These are phyloP conservation scores for Hippopotamyrus pictus DNA, from an alignment of 2,797 vertebrate species.

Conservation along the genomic window DNA sequence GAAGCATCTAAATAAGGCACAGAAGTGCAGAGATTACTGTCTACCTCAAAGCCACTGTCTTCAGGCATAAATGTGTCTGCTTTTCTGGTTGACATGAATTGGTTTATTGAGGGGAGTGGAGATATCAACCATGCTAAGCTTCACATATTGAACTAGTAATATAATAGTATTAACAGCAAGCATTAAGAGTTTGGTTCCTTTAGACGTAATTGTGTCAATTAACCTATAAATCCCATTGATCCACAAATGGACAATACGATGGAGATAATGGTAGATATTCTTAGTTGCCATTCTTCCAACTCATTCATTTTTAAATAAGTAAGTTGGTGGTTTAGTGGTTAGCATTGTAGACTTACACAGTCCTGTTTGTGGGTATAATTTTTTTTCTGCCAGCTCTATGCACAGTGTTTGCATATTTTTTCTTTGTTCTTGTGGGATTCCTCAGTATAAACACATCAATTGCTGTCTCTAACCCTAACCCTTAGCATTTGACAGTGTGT, in stretches of 20 bases:
- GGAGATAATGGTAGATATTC: neutral
- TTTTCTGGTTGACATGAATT: neutral
- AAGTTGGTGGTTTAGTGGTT: neutral
- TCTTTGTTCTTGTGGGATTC: neutral
- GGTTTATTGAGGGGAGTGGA: neutral
- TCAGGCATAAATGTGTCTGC: neutral
- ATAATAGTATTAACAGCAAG: neutral
- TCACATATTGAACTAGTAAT: neutral
- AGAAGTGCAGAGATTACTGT: neutral
- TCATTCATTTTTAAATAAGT: neutral
- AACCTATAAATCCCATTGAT: conserved; percentile 1
- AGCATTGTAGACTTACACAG: neutral
- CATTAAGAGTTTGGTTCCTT: neutral
- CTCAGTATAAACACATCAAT: neutral
- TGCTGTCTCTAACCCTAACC: neutral
- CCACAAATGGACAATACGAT: neutral
- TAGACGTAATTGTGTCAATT: neutral
- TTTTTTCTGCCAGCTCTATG: neutral
- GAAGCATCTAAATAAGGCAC: neutral
- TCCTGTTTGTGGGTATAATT: neutral
- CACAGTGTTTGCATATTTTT: neutral
- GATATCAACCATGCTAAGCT: neutral
- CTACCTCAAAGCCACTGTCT: neutral
- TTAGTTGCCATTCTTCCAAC: neutral
- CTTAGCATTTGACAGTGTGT: neutral